A percentile compares a stretch with the other conserved stretches of the same genome.
phyloP scores from a whole-genome alignment of 2,797 vertebrate genomes.

The Parauchenoglanis ngamensis region DNA sequence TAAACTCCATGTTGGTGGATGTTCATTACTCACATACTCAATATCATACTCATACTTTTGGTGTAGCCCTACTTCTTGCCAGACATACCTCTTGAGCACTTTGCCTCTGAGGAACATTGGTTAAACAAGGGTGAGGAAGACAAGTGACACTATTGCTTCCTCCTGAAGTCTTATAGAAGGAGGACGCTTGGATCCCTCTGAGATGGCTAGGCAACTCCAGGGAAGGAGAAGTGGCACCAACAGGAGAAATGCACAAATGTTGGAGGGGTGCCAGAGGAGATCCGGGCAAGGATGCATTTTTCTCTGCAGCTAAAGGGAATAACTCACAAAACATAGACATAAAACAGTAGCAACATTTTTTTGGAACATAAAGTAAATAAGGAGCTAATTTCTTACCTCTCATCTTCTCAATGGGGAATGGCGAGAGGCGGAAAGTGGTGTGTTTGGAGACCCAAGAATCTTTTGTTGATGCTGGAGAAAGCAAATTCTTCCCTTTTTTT shows the following conservation, averaged over 20 bases:
- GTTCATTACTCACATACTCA: neutral
- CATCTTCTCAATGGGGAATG: conserved; percentile 77
- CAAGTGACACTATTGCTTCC: conserved; percentile 46
- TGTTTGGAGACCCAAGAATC: conserved; percentile 56
- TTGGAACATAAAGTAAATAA: neutral
- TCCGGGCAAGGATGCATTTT: conserved; percentile 62
- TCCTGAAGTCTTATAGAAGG: conserved; percentile 55
- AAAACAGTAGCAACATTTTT: neutral
- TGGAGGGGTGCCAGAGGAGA: conserved; percentile 65
- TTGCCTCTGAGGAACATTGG: conserved; percentile 32
- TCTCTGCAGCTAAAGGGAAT: conserved; percentile 74
- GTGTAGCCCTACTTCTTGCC: neutral
- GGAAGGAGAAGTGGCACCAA: conserved; percentile 61
- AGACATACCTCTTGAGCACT: conserved; percentile 61
- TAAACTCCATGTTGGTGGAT: neutral
- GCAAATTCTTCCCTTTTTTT: conserved; percentile 23
- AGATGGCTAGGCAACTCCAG: conserved; percentile 65
- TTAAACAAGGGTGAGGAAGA: conserved; percentile 43
- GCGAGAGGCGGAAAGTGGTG: conserved; percentile 55
- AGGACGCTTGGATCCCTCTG: conserved; percentile 53
- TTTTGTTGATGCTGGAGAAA: conserved; percentile 52
- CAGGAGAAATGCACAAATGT: conserved; percentile 63
- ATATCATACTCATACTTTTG: too few species aligned
- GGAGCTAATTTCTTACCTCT: conserved; percentile 79
- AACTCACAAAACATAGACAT: conserved; percentile 14